Conservation (phyloP, 2,888 invertebrate species). For the Eutolmus rufibarbis region DNA sequence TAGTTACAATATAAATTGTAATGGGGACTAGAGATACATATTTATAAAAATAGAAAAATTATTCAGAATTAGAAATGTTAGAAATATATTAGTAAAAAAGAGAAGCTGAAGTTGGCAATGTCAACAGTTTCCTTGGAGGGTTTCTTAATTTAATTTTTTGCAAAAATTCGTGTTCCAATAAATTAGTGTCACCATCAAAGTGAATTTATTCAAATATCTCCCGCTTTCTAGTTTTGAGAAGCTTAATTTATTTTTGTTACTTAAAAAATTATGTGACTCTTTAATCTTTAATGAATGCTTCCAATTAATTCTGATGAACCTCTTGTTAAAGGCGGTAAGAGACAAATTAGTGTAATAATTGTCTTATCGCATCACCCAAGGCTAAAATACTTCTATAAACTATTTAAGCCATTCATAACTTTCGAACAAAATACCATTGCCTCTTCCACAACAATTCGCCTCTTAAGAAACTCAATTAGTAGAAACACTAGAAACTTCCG, state of each 20-base stretch:
- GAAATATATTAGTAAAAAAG: neutral
- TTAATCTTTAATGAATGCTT: neutral
- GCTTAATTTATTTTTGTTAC: neutral
- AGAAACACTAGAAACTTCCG: neutral
- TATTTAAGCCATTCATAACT: neutral
- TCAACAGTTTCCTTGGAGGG: neutral
- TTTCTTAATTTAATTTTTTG: too few relatives aligned
- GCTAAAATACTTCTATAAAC: neutral
- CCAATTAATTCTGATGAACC: neutral
- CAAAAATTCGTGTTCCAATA: neutral
- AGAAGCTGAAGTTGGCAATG: neutral
- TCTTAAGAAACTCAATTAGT: neutral
- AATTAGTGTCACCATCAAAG: neutral
- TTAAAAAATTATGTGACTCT: neutral
- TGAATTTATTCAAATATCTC: neutral
- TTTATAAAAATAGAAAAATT: neutral
- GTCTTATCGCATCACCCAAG: neutral
- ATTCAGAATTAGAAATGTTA: neutral
- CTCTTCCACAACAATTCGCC: neutral
- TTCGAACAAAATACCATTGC: neutral
- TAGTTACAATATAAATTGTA: neutral
- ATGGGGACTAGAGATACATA: neutral
- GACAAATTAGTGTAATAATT: neutral
- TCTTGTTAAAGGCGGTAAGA: neutral
- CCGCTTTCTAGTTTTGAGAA: neutral